phyloP scores from a whole-genome alignment of 2,888 invertebrate species.

The Heliconius ismenius region DNA sequence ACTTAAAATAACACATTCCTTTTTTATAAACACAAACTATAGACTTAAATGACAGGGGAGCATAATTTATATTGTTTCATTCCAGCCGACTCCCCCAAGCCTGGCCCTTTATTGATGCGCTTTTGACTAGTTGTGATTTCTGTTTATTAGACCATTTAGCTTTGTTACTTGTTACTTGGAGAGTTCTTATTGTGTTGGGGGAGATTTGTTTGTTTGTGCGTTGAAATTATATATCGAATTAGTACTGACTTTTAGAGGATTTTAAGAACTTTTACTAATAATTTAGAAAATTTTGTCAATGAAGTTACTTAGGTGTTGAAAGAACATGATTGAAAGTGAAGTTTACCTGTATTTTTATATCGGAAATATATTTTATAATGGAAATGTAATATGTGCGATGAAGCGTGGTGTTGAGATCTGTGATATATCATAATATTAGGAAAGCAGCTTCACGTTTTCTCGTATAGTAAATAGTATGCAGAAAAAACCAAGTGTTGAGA shows the following conservation, averaged over 20 bases:
- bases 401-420: not conserved
- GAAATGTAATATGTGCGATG: not conserved
- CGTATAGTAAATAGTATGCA: not conserved
- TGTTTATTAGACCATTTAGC: conserved; percentile 74
- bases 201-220: conserved; percentile 50
- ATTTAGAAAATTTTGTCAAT: not conserved
- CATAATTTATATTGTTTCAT: conserved; percentile 66
- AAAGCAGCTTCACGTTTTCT: too few relatives aligned
- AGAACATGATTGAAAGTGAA: too few relatives aligned
- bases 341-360: too few relatives aligned
- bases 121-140: conserved; percentile 78
- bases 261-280: not conserved
- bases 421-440: not conserved
- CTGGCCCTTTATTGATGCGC: conserved; percentile 73
- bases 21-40: conserved; percentile 38
- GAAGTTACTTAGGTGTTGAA: not conserved
- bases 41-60: conserved; percentile 53
- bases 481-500: not conserved
- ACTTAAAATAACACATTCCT: conserved; percentile 14
- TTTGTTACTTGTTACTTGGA: conserved; percentile 61
- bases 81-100: conserved; percentile 54
- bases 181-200: conserved; percentile 54
- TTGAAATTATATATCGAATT: conserved; percentile 31
- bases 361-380: too few relatives aligned
- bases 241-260: not conserved